phyloP scores from a whole-genome alignment of 2,888 invertebrate genomes.

The Calameuta pallipes region DNA sequence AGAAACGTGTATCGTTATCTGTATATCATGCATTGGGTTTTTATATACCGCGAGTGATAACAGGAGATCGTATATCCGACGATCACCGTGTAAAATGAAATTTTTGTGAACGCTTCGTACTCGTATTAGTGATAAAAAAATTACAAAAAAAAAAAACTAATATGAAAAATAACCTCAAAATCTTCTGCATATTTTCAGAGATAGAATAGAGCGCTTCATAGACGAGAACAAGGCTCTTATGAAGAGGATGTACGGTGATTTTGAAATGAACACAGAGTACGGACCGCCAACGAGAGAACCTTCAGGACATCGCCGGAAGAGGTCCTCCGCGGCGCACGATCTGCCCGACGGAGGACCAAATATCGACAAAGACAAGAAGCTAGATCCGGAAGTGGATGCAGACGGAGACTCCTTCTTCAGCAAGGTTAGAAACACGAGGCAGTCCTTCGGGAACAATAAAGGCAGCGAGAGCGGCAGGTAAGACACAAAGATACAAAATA shows the following conservation, averaged over 20 bases:
- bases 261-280: constrained; percentile 73
- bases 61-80: neutral
- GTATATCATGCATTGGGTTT: neutral
- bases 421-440: constrained; percentile 70
- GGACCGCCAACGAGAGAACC: constrained; percentile 68
- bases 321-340: constrained; percentile 38
- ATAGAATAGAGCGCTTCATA: constrained; percentile 90
- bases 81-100: neutral
- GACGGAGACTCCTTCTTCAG: constrained; percentile 70
- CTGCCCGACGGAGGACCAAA: constrained; percentile 55
- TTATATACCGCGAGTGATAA: neutral
- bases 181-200: constrained; percentile 71
- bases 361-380: constrained; percentile 8
- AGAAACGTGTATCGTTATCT: neutral
- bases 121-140: neutral
- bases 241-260: constrained; percentile 94
- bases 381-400: constrained; percentile 62
- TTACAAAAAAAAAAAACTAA: neutral
- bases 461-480: constrained; percentile 71
- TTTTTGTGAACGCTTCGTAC: neutral
- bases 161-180: neutral
- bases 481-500: neutral
- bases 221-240: constrained; percentile 95
- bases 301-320: constrained; percentile 44
- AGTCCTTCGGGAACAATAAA: constrained; percentile 68